phyloP scores from a whole-genome alignment of 2,888 invertebrate species.

The Adelphocoris suturalis region DNA sequence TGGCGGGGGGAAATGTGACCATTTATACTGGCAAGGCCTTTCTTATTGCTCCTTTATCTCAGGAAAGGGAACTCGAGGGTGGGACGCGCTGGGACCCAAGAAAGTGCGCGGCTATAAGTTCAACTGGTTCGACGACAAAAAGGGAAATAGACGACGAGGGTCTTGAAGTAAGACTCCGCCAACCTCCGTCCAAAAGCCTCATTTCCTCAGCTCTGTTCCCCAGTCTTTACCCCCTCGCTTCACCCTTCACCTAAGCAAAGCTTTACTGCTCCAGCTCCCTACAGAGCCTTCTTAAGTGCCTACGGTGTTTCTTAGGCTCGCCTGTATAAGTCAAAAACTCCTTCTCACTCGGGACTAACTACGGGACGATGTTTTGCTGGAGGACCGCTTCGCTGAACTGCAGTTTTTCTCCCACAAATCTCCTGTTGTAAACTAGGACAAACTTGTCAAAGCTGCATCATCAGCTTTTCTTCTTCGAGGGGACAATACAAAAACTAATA shows the following conservation, averaged over 20 bases:
- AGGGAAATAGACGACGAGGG: slow-evolving; percentile 23
- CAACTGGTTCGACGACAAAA: slow-evolving; percentile 28
- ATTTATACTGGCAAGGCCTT: slow-evolving; percentile 11
- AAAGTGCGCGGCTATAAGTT: slow-evolving; percentile 33
- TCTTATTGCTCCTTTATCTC: slow-evolving; percentile 36
- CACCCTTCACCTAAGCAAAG: not conserved
- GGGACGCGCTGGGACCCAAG: not conserved
- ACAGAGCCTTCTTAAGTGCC: slow-evolving; percentile 11
- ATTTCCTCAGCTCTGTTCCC: not conserved
- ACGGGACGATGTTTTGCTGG: slow-evolving; percentile 23
- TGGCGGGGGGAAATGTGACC: not conserved
- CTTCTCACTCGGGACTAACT: slow-evolving; percentile 9
- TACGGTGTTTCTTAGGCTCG: not conserved
- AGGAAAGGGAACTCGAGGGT: not conserved
- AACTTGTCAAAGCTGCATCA: slow-evolving; percentile 32
- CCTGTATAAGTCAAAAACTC: slow-evolving; percentile 30
- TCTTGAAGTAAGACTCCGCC: slow-evolving; percentile 11
- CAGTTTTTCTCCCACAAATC: slow-evolving; percentile 7
- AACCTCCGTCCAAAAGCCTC: slow-evolving; percentile 32
- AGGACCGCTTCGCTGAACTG: slow-evolving; percentile 2
- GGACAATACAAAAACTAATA: not conserved
- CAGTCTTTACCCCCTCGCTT: not conserved
- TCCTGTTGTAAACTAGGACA: slow-evolving; percentile 17
- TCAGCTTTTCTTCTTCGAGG: not conserved
- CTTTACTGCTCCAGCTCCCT: slow-evolving; percentile 27